Conservation (phyloP, 2,888 invertebrate genomes). For the Nowickia ferox region DNA sequence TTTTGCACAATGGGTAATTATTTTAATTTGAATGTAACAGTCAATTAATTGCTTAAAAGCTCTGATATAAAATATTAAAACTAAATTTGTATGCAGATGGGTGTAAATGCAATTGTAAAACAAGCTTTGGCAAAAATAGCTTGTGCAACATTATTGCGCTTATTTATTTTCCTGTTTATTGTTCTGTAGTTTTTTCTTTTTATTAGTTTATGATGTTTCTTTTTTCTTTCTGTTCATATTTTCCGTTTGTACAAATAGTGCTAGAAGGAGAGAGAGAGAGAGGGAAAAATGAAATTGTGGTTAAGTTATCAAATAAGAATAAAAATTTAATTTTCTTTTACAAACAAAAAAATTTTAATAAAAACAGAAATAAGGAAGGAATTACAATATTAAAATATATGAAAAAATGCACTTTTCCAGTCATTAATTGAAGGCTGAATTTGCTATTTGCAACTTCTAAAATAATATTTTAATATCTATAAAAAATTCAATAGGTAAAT, state of each 20-base stretch:
- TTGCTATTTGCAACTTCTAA: neutral
- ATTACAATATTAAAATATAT: conserved; percentile 29
- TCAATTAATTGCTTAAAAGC: conserved; percentile 23
- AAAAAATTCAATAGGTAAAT: too few relatives aligned
- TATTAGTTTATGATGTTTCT: conserved; percentile 1
- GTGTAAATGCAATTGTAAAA: conserved; percentile 61
- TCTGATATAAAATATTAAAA: conserved; percentile 17
- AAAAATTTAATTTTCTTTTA: conserved; percentile 63
- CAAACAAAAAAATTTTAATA: conserved; percentile 7
- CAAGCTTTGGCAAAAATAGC: conserved; percentile 53
- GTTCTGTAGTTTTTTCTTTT: conserved; percentile 34
- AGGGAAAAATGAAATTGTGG: conserved; percentile 52
- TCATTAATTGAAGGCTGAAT: conserved; percentile 6
- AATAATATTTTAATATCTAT: neutral
- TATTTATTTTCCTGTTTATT: conserved; percentile 44
- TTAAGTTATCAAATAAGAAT: conserved; percentile 67
- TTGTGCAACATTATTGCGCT: conserved; percentile 64
- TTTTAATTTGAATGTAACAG: neutral
- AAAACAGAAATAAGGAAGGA: conserved; percentile 3
- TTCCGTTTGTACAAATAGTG: conserved; percentile 42
- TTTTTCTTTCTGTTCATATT: conserved; percentile 30
- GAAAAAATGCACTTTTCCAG: conserved; percentile 14
- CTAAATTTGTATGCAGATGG: conserved; percentile 50
- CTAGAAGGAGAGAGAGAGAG: neutral
- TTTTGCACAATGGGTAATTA: too few relatives aligned